Conservation (phyloP, 2,888 invertebrate genomes). For the Folsomia manolachei region DNA sequence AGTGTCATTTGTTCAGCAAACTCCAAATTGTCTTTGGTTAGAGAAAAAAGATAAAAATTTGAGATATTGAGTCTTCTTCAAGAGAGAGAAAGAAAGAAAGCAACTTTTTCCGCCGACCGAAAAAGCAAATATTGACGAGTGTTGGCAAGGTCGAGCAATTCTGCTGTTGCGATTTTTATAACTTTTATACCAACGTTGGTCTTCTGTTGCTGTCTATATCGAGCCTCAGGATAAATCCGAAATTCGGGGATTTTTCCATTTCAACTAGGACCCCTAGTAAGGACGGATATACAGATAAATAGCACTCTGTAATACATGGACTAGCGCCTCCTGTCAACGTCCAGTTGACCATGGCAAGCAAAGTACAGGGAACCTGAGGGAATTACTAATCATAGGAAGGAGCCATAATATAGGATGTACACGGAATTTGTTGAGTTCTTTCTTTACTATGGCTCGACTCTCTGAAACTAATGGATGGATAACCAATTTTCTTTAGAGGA, state of each 20-base stretch:
- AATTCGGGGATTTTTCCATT: not conserved
- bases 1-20: not conserved
- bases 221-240: not conserved
- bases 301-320: too few relatives aligned
- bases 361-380: not conserved
- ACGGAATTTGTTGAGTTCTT: not conserved
- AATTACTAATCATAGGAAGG: constrained; percentile 5
- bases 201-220: too few relatives aligned
- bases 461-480: constrained; percentile 3
- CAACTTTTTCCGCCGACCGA: not conserved
- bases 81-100: too few relatives aligned
- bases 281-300: too few relatives aligned
- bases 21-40: not conserved
- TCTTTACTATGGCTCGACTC: not conserved
- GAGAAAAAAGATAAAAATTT: not conserved
- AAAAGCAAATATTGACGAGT: constrained; percentile 2
- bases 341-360: not conserved
- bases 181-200: too few relatives aligned
- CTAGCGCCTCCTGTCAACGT: too few relatives aligned
- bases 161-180: constrained; percentile 8
- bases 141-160: constrained; percentile 1
- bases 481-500: not conserved
- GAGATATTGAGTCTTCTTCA: constrained; percentile 5
- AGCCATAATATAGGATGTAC: not conserved
- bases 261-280: too few relatives aligned